Evolutionary conservation across 2,888 invertebrate genomes (phyloP), one percentile per base, ranked within the genome.

Genomic region (Shargacucullia verbasci): DNA sequence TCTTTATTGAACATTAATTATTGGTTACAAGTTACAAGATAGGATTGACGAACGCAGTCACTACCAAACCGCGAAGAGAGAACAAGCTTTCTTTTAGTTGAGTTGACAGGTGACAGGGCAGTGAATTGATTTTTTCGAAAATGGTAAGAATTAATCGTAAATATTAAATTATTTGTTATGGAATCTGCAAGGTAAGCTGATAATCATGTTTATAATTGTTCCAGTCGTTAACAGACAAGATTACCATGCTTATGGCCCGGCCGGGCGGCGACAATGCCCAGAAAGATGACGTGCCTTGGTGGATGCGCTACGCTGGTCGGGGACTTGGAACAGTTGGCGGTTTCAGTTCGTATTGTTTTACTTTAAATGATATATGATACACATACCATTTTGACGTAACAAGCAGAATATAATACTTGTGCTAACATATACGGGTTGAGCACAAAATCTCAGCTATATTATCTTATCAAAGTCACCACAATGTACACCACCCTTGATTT

Each of bases 211-310:
- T 65, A 55, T 79, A 79, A 62, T 80, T 78, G 57, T 90, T 91
- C 44, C 84, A 97, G 97, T 97, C 97, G 83, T 95, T 97, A 83
- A 95, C 96, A 79, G 97, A 97, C 87, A 98, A 97, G 95, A 94
- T 98, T 80, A 95, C 96, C 68, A 95, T 96, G 84, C 94, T 98
- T 75, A 96, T 98, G 97, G 95, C 96, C 81, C 95, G 97, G 82
- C 97, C 98, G 68, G 97, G 97, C 76, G 96, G 96, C 87, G 97
- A 97, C 89, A 95, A 95, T 79, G 95, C 94, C 70, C 95, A 96
- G 74, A 96, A 96, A 94, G 97, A 97, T 90, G 97, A 97, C 89
- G 96, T 96, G 76, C 97, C 98, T 74, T 98, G 97, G 97, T 98
- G 97, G 96, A 95, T 98, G 95, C 97, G 97, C 92, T 97, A 97